A percentile compares a stretch with the other conserved stretches of the same genome.
Evolutionary conservation across 1,140 invertebrate genomes (phyloP).

Genomic region (Halictus rubicundus): DNA sequence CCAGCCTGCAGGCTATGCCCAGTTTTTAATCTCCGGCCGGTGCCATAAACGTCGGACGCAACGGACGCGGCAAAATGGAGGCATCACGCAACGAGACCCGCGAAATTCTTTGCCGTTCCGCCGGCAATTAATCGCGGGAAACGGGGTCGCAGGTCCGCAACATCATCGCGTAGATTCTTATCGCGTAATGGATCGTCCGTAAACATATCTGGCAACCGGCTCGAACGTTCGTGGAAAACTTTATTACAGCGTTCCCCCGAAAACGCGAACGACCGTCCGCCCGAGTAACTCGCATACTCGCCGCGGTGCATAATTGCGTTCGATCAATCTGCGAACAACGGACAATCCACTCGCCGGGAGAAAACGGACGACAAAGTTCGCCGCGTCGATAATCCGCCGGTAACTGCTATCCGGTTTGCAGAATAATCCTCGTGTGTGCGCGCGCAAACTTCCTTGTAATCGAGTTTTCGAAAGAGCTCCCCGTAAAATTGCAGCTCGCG

Average conservation of each 20-base stretch:
- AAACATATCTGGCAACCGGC: background rate
- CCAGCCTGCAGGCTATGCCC: too few relatives aligned
- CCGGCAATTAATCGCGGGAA: background rate
- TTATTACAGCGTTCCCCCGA: background rate
- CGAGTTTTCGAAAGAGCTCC: background rate
- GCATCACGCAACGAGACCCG: background rate
- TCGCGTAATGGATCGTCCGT: background rate
- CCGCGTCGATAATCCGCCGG: background rate
- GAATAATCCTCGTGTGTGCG: slow-evolving; percentile 22
- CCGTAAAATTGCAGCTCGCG: background rate
- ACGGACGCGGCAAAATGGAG: too few relatives aligned
- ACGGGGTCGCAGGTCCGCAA: background rate
- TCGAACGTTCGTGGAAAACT: background rate
- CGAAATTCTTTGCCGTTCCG: background rate
- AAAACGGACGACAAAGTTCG: background rate
- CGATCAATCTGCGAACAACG: too few relatives aligned
- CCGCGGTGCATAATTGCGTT: too few relatives aligned
- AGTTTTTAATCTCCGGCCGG: too few relatives aligned
- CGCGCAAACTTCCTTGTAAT: slow-evolving; percentile 6
- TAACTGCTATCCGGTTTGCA: background rate
- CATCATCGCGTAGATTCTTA: background rate
- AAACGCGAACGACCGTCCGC: too few relatives aligned
- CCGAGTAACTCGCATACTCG: too few relatives aligned
- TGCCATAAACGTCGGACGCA: too few relatives aligned
- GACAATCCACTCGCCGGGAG: background rate